A percentile compares a stretch with the other conserved stretches of the same genome.
phyloP scores from a whole-genome alignment of 2,113 vertebrate genomes.

The Alexandromys fortis region DNA sequence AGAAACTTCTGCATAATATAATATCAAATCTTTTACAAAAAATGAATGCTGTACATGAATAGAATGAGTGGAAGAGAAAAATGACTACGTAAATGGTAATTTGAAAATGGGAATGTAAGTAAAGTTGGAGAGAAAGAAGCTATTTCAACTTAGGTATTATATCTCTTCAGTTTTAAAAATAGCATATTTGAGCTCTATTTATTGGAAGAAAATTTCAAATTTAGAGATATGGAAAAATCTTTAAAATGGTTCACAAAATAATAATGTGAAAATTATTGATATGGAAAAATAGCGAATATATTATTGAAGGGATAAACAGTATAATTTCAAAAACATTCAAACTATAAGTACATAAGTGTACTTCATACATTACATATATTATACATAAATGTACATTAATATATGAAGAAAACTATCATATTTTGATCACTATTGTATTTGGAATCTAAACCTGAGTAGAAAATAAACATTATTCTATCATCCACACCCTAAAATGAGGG shows the following conservation, averaged over 20 bases:
- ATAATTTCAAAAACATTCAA: background rate
- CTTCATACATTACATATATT: background rate
- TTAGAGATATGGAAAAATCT: slow-evolving; percentile 19
- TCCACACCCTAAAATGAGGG: background rate
- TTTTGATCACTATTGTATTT: slow-evolving; percentile 48
- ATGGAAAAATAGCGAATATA: slow-evolving; percentile 6
- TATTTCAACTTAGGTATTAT: background rate
- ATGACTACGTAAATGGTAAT: background rate
- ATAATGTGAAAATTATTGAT: slow-evolving; percentile 6
- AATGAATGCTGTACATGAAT: background rate
- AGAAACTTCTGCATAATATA: slow-evolving; percentile 13
- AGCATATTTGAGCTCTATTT: background rate
- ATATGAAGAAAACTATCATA: background rate
- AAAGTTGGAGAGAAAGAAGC: background rate
- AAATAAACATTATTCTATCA: background rate
- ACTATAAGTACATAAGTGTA: background rate
- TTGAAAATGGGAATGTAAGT: slow-evolving; percentile 30
- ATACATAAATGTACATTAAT: background rate
- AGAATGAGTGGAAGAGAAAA: slow-evolving; percentile 3
- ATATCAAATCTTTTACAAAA: background rate
- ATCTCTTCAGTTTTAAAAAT: slow-evolving; percentile 31
- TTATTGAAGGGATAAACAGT: background rate
- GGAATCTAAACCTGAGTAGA: slow-evolving; percentile 23
- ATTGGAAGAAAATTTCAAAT: slow-evolving; percentile 36
- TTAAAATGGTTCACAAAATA: slow-evolving; percentile 13